Evolutionary conservation across 2,113 vertebrate species (phyloP).

Genomic region (Perca flavescens): DNA sequence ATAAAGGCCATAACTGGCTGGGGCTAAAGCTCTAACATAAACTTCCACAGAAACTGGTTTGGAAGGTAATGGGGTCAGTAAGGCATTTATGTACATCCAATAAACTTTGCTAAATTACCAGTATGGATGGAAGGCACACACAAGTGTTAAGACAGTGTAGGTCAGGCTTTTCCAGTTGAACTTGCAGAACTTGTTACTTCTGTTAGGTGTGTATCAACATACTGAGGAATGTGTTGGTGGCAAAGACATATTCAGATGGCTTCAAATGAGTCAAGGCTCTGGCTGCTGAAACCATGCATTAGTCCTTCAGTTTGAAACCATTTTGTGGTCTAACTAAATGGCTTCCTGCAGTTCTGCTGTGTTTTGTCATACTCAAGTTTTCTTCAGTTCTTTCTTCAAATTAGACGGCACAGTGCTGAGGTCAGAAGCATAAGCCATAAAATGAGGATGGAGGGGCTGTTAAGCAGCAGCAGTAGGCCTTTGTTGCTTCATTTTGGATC

Average conservation of each 20-base stretch:
- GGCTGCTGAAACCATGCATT: background rate
- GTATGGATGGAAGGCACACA: constrained; percentile 52
- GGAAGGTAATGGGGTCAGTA: constrained; percentile 17
- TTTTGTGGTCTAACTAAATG: constrained; percentile 14
- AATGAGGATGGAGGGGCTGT: constrained; percentile 38
- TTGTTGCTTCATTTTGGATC: constrained; percentile 34
- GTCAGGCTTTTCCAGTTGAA: constrained; percentile 33
- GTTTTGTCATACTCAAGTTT: constrained; percentile 16
- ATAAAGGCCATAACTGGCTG: constrained; percentile 3
- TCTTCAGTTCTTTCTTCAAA: constrained; percentile 15
- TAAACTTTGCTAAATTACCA: background rate
- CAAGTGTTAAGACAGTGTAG: constrained; percentile 24
- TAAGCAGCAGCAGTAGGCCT: constrained; percentile 47
- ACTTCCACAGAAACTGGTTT: constrained; percentile 1
- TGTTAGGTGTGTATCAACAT: background rate
- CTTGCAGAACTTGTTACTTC: background rate
- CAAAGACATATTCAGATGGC: background rate
- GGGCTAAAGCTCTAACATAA: constrained; percentile 9
- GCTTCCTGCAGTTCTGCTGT: constrained; percentile 6
- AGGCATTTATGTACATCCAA: constrained; percentile 41
- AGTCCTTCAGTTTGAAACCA: constrained; percentile 42
- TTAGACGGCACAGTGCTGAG: constrained; percentile 66
- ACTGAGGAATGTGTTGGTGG: background rate
- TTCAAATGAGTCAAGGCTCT: constrained; percentile 42
- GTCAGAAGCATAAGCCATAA: constrained; percentile 56